These are phyloP conservation scores for Antheraea mylitta DNA, from an alignment of 1,140 invertebrate genomes.

Conservation along the genomic window DNA sequence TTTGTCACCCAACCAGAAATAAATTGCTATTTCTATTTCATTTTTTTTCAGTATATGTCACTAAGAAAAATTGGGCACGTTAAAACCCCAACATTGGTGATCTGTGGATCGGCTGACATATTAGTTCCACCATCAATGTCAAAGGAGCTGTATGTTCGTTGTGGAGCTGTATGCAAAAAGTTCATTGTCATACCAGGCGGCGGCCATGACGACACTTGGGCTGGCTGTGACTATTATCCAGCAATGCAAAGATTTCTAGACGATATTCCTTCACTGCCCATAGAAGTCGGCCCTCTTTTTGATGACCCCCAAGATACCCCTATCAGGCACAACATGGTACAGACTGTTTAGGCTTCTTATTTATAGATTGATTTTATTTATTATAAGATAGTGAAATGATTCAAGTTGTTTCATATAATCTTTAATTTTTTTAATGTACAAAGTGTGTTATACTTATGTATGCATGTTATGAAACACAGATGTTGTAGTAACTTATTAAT, in stretches of 20 bases:
- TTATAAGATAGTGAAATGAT: no score
- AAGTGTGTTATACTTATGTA: no score
- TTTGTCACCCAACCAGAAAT: no score
- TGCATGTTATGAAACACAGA: no score
- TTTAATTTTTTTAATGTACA: no score
- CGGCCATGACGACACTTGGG: slow-evolving; percentile 95
- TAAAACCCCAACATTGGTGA: slow-evolving; percentile 86
- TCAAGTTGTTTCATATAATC: no score
- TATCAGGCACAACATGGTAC: slow-evolving; percentile 32
- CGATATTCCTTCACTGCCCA: slow-evolving; percentile 49
- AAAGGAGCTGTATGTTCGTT: slow-evolving; percentile 85
- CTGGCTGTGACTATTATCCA: slow-evolving; percentile 61
- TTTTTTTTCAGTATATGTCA: slow-evolving; percentile 84
- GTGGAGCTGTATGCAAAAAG: slow-evolving; percentile 85
- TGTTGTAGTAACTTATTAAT: no score
- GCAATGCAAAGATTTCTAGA: slow-evolving; percentile 56
- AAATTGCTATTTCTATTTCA: no score
- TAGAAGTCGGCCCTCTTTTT: slow-evolving; percentile 38
- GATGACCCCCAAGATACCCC: slow-evolving; percentile 33
- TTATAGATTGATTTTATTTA: no score
- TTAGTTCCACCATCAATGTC: slow-evolving; percentile 93
- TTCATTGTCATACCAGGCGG: slow-evolving; percentile 86
- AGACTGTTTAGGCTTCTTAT: slow-evolving; percentile 30
- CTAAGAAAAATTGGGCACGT: slow-evolving; percentile 84
- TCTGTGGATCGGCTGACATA: slow-evolving; percentile 90